Conservation (phyloP, 2,888 invertebrate species). For the Perizoma affinitatum region DNA sequence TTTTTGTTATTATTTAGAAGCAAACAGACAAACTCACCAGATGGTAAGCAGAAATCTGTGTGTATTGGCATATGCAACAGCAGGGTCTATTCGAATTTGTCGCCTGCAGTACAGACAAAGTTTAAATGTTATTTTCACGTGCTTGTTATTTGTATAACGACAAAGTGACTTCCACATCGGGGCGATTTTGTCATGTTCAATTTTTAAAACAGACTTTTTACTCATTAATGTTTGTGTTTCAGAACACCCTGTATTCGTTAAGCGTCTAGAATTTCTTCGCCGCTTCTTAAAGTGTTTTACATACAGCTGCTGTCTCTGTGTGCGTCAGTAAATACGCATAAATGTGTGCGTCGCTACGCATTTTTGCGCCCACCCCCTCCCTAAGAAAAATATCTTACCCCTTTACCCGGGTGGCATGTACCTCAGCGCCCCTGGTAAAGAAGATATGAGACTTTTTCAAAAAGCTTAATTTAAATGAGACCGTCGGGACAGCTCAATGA, state of each 20-base stretch:
- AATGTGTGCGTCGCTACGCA: constrained; percentile 81
- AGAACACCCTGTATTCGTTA: constrained; percentile 70
- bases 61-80: too few relatives aligned
- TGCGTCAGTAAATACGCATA: constrained; percentile 79
- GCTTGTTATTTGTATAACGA: too few relatives aligned
- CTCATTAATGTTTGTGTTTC: constrained; percentile 21
- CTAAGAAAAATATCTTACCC: constrained; percentile 73
- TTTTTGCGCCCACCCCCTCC: constrained; percentile 76
- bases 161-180: too few relatives aligned
- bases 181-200: too few relatives aligned
- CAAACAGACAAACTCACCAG: too few relatives aligned
- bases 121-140: too few relatives aligned
- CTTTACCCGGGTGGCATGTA: constrained; percentile 64
- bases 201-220: neutral
- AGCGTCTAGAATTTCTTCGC: constrained; percentile 84
- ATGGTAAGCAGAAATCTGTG: too few relatives aligned
- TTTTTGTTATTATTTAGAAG: too few relatives aligned
- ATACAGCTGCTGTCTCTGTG: constrained; percentile 71
- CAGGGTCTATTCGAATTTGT: too few relatives aligned
- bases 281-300: constrained; percentile 85
- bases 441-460: constrained; percentile 84
- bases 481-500: constrained; percentile 76
- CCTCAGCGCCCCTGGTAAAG: constrained; percentile 78
- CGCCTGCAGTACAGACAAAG: too few relatives aligned
- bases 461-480: constrained; percentile 84